Base-by-base conservation (phyloP, 2,888 invertebrate species). In the Anoplius nigerrimus region DNA sequence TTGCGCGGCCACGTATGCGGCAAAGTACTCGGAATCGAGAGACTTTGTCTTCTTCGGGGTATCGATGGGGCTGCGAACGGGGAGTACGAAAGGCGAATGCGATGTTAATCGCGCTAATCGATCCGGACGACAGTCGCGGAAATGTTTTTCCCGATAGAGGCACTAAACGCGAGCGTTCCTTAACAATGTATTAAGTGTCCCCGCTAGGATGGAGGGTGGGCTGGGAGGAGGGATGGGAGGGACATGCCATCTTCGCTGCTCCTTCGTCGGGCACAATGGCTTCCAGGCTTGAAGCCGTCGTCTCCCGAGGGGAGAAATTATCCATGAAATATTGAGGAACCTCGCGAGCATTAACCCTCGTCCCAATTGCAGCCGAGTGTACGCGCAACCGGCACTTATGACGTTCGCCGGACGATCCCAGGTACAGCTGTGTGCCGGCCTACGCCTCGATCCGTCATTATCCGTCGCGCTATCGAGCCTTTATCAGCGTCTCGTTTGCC, bases 261-360 rank as follows among this genome's bases (percentile, higher is more conserved):
- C 66, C 69, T 80, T 73, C 72, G 68, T 71, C 66, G 70, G n/a
- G 54, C 71, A 80, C 77, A 81, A 83, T 78, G 72, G 73, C 75
- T 80, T 80, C 72, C 79, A 76, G 79, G 62, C 78, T 77, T 71
- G 69, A 75, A 70, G 75, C 77, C n/a, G 61, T 68, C 62, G 52
- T 66, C 75, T 83, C 78, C 75, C 74, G 73, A 80, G 83, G 83
- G 82, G 82, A 76, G 73, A 75, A 83, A 82, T 85, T 83, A 81
- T 82, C 80, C 80, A 81, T 85, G 80, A 85, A 85, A 84, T 85
- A 86, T 85, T 82, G 78, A 83, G 72, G 75, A 71, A 79, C 80
- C 73, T 73, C 63, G 74, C 79, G 71, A 78, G 75, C 79, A 79
- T 79, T 78, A 81, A 78, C 77, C 82, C 78, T 71, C 78, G 72